A percentile compares a stretch with the other conserved stretches of the same genome.
phyloP scores from a whole-genome alignment of 1,140 invertebrate genomes.

The Linepithema humile region DNA sequence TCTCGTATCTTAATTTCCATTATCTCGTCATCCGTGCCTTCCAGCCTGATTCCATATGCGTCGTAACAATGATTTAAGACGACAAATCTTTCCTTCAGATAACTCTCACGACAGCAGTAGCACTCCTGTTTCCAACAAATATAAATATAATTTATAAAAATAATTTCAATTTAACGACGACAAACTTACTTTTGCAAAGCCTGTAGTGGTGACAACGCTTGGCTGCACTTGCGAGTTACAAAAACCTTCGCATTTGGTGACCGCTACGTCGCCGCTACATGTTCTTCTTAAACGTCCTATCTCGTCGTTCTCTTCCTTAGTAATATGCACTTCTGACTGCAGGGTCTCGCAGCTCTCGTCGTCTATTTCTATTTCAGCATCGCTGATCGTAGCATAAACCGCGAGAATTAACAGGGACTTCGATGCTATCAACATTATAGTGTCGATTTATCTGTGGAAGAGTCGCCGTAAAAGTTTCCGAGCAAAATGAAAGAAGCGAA shows the following conservation, averaged over 20 bases:
- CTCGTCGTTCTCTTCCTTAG: slow-evolving; percentile 95
- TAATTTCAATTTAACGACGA: too few relatives aligned
- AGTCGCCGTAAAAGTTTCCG: slow-evolving; percentile 22
- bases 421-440: slow-evolving; percentile 61
- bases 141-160: neutral
- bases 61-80: slow-evolving; percentile 94
- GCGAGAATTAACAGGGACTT: slow-evolving; percentile 55
- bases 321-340: slow-evolving; percentile 91
- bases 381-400: slow-evolving; percentile 40
- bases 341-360: slow-evolving; percentile 88
- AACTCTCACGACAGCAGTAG: slow-evolving; percentile 95
- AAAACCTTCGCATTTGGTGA: slow-evolving; percentile 95
- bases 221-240: slow-evolving; percentile 96
- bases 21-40: slow-evolving; percentile 85
- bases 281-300: slow-evolving; percentile 91
- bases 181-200: slow-evolving; percentile 93
- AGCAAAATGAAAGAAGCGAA: slow-evolving; percentile 74
- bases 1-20: slow-evolving; percentile 94
- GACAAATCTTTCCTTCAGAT: slow-evolving; percentile 91
- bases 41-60: slow-evolving; percentile 91
- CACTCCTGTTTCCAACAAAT: slow-evolving; percentile 89
- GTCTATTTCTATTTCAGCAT: slow-evolving; percentile 64
- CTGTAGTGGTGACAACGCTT: slow-evolving; percentile 93
- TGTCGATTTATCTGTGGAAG: slow-evolving; percentile 29
- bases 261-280: slow-evolving; percentile 93